Evolutionary conservation across 2,113 vertebrate species (phyloP).

Genomic region (Notiomystis cincta): DNA sequence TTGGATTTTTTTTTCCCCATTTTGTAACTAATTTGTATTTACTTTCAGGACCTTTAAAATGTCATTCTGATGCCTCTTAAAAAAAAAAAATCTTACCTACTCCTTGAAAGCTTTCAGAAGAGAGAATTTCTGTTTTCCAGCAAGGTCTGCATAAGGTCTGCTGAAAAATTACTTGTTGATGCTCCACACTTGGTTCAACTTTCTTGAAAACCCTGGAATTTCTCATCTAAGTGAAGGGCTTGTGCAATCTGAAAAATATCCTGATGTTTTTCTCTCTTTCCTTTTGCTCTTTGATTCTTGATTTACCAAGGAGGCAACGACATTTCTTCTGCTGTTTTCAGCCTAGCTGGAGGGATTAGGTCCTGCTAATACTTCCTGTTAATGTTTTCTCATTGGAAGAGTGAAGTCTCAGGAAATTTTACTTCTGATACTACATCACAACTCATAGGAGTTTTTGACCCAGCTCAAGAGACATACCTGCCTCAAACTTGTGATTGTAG

Average conservation of each 20-base stretch:
- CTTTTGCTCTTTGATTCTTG: background rate
- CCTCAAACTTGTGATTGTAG: background rate
- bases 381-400: background rate
- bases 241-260: background rate
- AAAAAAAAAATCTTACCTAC: background rate
- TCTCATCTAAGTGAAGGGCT: background rate
- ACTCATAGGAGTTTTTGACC: background rate
- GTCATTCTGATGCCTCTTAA: background rate
- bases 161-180: background rate
- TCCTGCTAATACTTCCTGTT: background rate
- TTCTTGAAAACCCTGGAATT: background rate
- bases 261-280: background rate
- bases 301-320: background rate
- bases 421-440: background rate
- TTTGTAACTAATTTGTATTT: background rate
- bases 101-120: background rate
- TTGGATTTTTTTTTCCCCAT: background rate
- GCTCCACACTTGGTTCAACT: background rate
- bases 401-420: background rate
- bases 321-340: background rate
- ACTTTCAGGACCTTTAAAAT: background rate
- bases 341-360: background rate
- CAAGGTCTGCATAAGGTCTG: background rate
- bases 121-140: background rate
- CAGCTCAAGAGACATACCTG: background rate